Evolutionary conservation across 2,888 invertebrate genomes (phyloP).

Genomic region (Ariolimax columbianus): DNA sequence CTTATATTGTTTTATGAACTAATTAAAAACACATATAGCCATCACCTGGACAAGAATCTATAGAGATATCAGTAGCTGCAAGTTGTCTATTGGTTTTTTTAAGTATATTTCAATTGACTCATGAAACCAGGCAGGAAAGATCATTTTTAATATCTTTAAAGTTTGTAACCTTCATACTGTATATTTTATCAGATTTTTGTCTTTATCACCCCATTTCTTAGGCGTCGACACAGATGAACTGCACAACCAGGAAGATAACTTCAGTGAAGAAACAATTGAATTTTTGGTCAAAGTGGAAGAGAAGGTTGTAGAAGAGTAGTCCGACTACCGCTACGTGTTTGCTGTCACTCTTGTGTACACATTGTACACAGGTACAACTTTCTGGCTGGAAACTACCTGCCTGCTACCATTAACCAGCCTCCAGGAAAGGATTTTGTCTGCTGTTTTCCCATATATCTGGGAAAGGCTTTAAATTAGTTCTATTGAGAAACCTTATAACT

Average conservation of each 20-base stretch:
- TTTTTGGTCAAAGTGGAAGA: slow-evolving; percentile 97
- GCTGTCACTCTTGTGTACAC: neutral
- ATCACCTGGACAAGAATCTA: too few relatives aligned
- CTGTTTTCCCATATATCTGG: neutral
- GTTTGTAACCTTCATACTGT: too few relatives aligned
- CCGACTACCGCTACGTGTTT: neutral
- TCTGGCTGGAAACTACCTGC: slow-evolving; percentile 1
- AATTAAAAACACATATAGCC: too few relatives aligned
- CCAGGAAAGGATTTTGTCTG: slow-evolving; percentile 9
- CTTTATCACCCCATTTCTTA: too few relatives aligned
- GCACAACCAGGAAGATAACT: slow-evolving; percentile 89
- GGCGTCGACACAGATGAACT: slow-evolving; percentile 96
- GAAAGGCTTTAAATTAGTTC: neutral
- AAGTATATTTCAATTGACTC: too few relatives aligned
- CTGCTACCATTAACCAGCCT: slow-evolving; percentile 29
- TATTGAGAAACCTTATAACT: neutral
- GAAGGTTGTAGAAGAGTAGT: slow-evolving; percentile 80
- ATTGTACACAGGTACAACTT: neutral
- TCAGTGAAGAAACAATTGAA: slow-evolving; percentile 96
- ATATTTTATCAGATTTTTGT: too few relatives aligned
- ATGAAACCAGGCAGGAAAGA: too few relatives aligned
- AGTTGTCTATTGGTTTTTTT: too few relatives aligned
- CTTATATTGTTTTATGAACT: too few relatives aligned
- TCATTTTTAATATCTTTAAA: too few relatives aligned
- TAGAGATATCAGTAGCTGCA: too few relatives aligned